Base-by-base conservation (phyloP, 2,113 vertebrate species). In the Phylloscopus trochilus region DNA sequence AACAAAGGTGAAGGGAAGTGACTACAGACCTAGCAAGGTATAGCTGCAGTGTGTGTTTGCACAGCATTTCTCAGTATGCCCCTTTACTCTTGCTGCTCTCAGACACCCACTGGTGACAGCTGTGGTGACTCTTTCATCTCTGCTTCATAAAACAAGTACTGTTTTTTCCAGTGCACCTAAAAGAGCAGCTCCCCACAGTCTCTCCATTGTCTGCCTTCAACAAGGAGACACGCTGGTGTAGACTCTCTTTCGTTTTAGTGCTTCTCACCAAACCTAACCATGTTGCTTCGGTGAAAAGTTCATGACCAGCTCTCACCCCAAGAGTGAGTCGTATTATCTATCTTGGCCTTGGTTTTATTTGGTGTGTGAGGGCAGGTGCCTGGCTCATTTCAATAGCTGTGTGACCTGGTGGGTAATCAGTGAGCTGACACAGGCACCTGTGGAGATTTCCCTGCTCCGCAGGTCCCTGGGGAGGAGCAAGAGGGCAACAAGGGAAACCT, bases 171-270 rank as follows among this genome's bases (percentile, higher is more conserved):
- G 47, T 27, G 47, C 56, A 35, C 33, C 63, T 93, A 74, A 93
- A 94, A 33, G 53, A 94, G 68, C 70, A 75, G 30, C 70, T 79
- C 72, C 59, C 67, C 67, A 59, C 62, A 67, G 63, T 85, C 51
- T 77, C 63, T 72, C 35, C 62, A 7, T 69, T 90, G 69, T 56
- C 73, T 94, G n/a, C 83, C 39, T 14, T 90, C 77, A 83, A 43
- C 69, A 74, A 73, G 60, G 67, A 46, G n/a, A 59, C 26, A 7
- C 1, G 0, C 30, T 87, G 68, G 16, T 73, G 31, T 39, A 75
- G 90, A 89, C 96, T 96, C 47, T 83, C 83, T 95, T 97, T 95
- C 53, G 27, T 79, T 84, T 95, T 88, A 94, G 89, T 95, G 83
- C 94, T 87, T 96, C 64, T 79, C 56, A 68, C 49, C 28, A 66